Evolutionary conservation across 2,113 vertebrate genomes (phyloP).

Genomic region (Epinephelus lanceolatus): DNA sequence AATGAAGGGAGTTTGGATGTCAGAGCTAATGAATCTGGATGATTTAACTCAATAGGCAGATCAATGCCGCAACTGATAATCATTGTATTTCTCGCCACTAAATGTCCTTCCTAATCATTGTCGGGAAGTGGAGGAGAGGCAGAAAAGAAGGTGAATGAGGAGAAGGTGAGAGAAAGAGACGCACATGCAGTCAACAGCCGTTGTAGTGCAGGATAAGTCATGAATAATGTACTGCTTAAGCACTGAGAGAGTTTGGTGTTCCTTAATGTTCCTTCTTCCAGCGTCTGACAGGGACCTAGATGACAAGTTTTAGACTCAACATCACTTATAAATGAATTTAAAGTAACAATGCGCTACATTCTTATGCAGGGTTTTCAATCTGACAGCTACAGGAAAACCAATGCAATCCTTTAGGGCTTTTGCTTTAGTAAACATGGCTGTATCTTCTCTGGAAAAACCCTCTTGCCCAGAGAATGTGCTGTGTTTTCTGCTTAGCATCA

Average conservation of each 20-base stretch:
- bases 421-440: conserved; percentile 8
- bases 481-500: conserved; percentile 5
- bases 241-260: conserved; percentile 39
- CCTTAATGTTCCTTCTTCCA: conserved; percentile 43
- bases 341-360: conserved; percentile 37
- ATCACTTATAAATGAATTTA: conserved; percentile 51
- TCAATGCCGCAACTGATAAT: conserved; percentile 73
- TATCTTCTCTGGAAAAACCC: neutral
- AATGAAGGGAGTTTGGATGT: conserved; percentile 66
- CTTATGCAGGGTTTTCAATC: conserved; percentile 33
- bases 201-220: conserved; percentile 10
- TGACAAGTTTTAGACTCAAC: conserved; percentile 42
- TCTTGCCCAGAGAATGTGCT: neutral
- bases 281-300: conserved; percentile 36
- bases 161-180: conserved; percentile 37
- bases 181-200: conserved; percentile 22
- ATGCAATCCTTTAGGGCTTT: conserved; percentile 1
- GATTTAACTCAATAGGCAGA: conserved; percentile 65
- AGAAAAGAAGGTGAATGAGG: neutral
- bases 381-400: conserved; percentile 10
- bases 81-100: conserved; percentile 62
- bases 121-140: conserved; percentile 34
- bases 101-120: conserved; percentile 64
- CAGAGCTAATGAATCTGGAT: conserved; percentile 63
- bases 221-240: conserved; percentile 52